These are phyloP conservation scores for Nebria brevicollis DNA, from an alignment of 2,888 invertebrate genomes.

Conservation along the genomic window DNA sequence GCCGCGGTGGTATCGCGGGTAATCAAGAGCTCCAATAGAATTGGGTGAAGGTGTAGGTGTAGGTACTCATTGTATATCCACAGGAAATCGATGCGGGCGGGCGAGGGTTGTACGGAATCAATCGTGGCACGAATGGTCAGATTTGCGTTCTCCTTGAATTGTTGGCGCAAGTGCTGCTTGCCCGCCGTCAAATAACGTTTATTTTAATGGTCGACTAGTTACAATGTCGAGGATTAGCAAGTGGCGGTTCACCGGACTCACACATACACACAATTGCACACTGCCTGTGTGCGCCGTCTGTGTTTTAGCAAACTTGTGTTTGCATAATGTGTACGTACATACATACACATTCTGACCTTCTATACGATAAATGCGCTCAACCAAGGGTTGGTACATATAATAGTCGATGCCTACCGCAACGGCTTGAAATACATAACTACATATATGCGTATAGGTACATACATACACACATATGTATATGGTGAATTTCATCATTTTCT, in stretches of 20 bases:
- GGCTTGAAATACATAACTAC: too few relatives aligned
- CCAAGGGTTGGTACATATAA: too few relatives aligned
- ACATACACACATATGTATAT: too few relatives aligned
- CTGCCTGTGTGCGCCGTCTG: background rate
- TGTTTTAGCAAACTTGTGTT: background rate
- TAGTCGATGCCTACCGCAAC: background rate
- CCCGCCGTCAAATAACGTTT: constrained; percentile 8
- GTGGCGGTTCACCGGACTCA: constrained; percentile 16
- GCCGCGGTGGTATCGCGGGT: too few relatives aligned
- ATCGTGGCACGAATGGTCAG: background rate
- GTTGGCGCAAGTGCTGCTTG: background rate
- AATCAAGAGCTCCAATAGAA: too few relatives aligned
- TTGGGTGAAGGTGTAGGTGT: too few relatives aligned
- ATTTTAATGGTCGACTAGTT: constrained; percentile 19
- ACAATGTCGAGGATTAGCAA: constrained; percentile 21
- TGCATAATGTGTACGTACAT: background rate
- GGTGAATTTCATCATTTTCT: too few relatives aligned
- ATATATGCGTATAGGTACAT: too few relatives aligned
- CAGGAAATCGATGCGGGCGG: too few relatives aligned
- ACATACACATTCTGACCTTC: too few relatives aligned
- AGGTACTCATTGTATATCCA: too few relatives aligned
- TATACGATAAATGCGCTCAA: too few relatives aligned
- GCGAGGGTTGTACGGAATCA: background rate
- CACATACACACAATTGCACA: background rate
- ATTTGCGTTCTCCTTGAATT: background rate